Evolutionary conservation across 2,797 vertebrate species (phyloP).

Genomic region (Pangasius sanitwongsei): DNA sequence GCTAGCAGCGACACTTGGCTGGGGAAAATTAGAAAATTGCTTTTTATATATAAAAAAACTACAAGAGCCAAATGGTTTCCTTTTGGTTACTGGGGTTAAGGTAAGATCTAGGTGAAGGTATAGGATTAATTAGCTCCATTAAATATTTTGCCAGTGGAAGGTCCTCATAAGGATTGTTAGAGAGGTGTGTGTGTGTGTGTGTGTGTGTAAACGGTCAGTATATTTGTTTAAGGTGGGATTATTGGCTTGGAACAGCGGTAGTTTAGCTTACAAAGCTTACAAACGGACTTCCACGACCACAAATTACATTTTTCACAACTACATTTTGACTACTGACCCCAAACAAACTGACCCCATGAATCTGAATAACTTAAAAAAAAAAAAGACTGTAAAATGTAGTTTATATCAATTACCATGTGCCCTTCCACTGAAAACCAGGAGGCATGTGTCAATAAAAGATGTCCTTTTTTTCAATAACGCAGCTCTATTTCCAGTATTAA

Average conservation of each 20-base stretch:
- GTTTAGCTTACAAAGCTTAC: slow-evolving; percentile 12
- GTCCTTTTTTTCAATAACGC: slow-evolving; percentile 66
- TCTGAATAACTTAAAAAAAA: neutral
- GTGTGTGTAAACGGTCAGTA: neutral
- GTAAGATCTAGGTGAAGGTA: neutral
- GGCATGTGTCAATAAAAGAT: neutral
- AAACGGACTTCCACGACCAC: neutral
- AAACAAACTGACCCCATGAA: neutral
- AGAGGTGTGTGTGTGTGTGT: neutral
- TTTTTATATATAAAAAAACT: neutral
- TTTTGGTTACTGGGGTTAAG: neutral
- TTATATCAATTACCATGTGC: neutral
- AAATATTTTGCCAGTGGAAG: neutral
- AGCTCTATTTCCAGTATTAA: slow-evolving; percentile 60
- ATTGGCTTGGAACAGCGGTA: neutral
- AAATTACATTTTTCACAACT: neutral
- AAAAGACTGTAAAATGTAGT: neutral
- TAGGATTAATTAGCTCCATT: neutral
- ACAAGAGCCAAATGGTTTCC: neutral
- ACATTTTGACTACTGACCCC: neutral
- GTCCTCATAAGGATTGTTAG: no score
- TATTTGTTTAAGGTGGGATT: slow-evolving; percentile 29
- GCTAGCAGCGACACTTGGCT: neutral
- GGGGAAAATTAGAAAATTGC: neutral
- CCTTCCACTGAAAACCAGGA: neutral